Conservation (phyloP, 1,140 invertebrate genomes). For the Orius insidiosus region DNA sequence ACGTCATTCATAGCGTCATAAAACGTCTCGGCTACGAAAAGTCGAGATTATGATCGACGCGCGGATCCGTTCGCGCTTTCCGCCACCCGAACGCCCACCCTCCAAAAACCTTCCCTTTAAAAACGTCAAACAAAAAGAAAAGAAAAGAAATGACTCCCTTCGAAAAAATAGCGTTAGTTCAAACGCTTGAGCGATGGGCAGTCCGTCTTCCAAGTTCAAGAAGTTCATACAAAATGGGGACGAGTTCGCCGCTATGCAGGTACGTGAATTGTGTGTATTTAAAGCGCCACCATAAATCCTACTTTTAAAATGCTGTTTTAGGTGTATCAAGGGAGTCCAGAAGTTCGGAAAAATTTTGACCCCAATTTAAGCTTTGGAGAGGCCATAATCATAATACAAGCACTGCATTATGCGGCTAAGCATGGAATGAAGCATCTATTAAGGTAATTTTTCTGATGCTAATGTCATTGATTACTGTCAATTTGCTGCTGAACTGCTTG, state of each 20-base stretch:
- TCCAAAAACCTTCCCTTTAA: too few relatives aligned
- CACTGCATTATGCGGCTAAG: constrained; percentile 45
- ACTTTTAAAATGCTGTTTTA: constrained; percentile 13
- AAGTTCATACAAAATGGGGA: constrained; percentile 54
- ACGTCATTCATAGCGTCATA: too few relatives aligned
- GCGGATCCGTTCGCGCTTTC: too few relatives aligned
- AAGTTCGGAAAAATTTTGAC: constrained; percentile 44
- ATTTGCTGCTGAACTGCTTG: neutral
- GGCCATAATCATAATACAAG: constrained; percentile 47
- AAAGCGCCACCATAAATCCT: neutral
- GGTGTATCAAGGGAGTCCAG: constrained; percentile 40
- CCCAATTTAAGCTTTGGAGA: constrained; percentile 53
- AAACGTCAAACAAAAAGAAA: too few relatives aligned
- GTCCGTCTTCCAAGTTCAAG: constrained; percentile 51
- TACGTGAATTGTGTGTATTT: constrained; percentile 22
- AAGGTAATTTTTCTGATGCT: constrained; percentile 25
- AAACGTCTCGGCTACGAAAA: too few relatives aligned
- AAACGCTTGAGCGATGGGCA: constrained; percentile 49
- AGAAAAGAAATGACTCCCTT: too few relatives aligned
- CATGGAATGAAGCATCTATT: constrained; percentile 49
- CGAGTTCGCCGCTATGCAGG: constrained; percentile 48
- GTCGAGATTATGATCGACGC: too few relatives aligned
- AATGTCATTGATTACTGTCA: neutral
- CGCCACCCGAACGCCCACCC: too few relatives aligned
- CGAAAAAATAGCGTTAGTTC: too few relatives aligned